These are phyloP conservation scores for Oncorhynchus masou DNA, from an alignment of 2,113 vertebrate genomes.

Conservation along the genomic window DNA sequence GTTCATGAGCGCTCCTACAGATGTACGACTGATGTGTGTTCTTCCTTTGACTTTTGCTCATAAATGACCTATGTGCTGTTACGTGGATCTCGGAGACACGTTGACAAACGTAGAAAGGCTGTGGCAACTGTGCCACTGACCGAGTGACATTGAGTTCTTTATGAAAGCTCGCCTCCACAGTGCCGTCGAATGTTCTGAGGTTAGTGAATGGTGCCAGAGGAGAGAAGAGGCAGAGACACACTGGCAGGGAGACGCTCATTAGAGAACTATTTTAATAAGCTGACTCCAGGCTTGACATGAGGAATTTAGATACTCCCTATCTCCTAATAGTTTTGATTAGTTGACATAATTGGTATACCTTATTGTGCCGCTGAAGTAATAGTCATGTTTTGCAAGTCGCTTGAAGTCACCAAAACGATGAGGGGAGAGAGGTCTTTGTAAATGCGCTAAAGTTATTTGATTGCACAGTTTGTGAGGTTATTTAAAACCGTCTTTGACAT, in stretches of 20 bases:
- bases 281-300: slow-evolving; percentile 54
- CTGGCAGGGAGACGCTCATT: slow-evolving; percentile 60
- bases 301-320: slow-evolving; percentile 53
- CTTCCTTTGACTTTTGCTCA: not conserved
- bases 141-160: not conserved
- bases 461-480: slow-evolving; percentile 48
- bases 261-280: slow-evolving; percentile 63
- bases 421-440: slow-evolving; percentile 29
- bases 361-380: slow-evolving; percentile 50
- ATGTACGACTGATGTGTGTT: too few species aligned
- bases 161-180: not conserved
- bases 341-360: slow-evolving; percentile 62
- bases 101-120: not conserved
- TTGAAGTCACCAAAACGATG: slow-evolving; percentile 50
- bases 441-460: slow-evolving; percentile 61
- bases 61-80: not conserved
- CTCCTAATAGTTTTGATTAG: slow-evolving; percentile 73
- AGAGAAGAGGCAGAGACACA: slow-evolving; percentile 9
- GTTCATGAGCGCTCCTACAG: too few species aligned
- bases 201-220: slow-evolving; percentile 7
- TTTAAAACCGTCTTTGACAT: slow-evolving; percentile 40
- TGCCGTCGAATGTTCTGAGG: not conserved
- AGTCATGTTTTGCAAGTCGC: slow-evolving; percentile 36
- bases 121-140: not conserved
- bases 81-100: not conserved